Evolutionary conservation across 2,797 vertebrate genomes (phyloP).

Genomic region (Malurus splendens): DNA sequence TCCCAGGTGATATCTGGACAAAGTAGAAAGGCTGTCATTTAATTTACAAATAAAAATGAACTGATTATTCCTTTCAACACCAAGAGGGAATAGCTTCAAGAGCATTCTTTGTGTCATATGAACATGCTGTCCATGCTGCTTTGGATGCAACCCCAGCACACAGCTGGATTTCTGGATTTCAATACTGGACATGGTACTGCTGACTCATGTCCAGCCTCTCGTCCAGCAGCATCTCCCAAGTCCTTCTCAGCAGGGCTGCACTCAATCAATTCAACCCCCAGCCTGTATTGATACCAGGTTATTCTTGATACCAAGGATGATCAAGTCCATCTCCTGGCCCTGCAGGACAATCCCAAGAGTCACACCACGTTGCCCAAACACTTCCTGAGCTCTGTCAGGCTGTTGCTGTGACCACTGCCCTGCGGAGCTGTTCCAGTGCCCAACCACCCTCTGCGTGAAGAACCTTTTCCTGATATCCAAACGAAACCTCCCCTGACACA

Average conservation of each 20-base stretch:
- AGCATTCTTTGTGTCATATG: neutral
- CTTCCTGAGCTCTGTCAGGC: neutral
- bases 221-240: neutral
- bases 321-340: fast-evolving
- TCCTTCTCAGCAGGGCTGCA: neutral
- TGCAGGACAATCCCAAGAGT: neutral
- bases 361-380: neutral
- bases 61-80: neutral
- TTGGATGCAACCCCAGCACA: neutral
- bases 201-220: neutral
- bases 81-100: neutral
- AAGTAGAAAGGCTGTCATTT: neutral
- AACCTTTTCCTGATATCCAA: neutral
- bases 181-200: neutral
- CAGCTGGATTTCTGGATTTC: neutral
- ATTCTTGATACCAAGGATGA: neutral
- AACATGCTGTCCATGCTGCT: neutral
- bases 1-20: neutral
- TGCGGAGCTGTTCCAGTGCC: neutral
- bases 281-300: fast-evolving
- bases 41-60: neutral
- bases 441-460: neutral
- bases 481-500: neutral
- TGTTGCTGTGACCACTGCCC: neutral
- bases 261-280: neutral